Conservation (phyloP, 2,797 vertebrate genomes). For the Tapera naevia region DNA sequence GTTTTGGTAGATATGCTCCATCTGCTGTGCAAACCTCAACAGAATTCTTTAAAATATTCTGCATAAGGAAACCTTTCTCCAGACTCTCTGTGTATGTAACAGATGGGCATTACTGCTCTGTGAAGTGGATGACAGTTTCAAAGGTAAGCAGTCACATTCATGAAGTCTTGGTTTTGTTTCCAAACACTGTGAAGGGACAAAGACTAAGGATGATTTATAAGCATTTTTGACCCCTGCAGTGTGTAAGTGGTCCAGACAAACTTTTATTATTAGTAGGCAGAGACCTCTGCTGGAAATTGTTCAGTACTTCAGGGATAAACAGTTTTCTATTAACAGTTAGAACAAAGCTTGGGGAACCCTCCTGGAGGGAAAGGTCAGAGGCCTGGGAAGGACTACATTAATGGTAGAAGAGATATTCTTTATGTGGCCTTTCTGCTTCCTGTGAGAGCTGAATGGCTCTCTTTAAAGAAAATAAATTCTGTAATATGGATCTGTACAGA, state of each 20-base stretch:
- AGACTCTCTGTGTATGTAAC: not conserved
- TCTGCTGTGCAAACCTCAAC: not conserved
- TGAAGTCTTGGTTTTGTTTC: not conserved
- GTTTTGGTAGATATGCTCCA: not conserved
- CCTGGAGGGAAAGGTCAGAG: not conserved
- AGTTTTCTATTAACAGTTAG: not conserved
- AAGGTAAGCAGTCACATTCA: not conserved
- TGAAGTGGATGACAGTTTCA: not conserved
- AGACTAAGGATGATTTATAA: not conserved
- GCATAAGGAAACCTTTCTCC: not conserved
- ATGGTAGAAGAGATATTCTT: not conserved
- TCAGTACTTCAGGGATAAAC: slow-evolving; percentile 32
- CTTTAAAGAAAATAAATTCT: not conserved
- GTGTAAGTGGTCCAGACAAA: not conserved
- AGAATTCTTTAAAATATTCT: not conserved
- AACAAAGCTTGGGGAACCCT: not conserved
- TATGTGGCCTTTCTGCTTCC: not conserved
- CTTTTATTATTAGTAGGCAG: slow-evolving; percentile 58
- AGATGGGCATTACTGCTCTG: not conserved
- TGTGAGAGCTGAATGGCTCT: not conserved
- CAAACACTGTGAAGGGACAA: not conserved
- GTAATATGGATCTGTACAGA: not conserved
- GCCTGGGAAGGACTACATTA: not conserved
- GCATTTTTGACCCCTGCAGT: not conserved
- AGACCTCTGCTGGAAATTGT: slow-evolving; percentile 66